Base-by-base conservation (phyloP, 2,888 invertebrate species). In the Orgyia antiqua region DNA sequence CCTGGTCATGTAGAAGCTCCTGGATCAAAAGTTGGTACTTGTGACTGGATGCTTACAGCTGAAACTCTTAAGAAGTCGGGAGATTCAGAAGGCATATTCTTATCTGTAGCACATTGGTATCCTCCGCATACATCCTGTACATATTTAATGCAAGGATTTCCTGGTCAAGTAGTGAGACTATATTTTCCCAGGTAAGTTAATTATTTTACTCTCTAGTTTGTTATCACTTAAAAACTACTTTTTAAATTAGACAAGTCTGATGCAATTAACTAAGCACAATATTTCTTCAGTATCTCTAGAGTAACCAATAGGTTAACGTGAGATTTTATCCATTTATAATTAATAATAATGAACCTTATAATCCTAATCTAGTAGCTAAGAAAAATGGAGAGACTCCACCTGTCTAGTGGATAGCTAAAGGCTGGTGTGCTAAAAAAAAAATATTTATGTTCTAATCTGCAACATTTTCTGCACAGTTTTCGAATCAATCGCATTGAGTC, bases 101-200 rank as follows among this genome's bases (percentile, higher is more conserved):
- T 96, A 10, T 95, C 95, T 1, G 95, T 96, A 8, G 95, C 95
- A 0, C 96, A 96, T 65, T 97, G 96, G 96, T 97, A 97, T 68
- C 96, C 96, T 0, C 95, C 96, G 0, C 94, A 95, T 64, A 97
- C 96, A 0, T 94, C 94, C 8, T 97, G 96, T 75, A 95, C 95
- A 23, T 97, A 97, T 68, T 89, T 95, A 47, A 94, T 96, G 84
- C 92, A 94, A 68, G 96, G 96, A 0, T 89, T 93, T 25, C 90
- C 91, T 2, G 94, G 95, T 7, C 96, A 96, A 77, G 93, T 96
- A 31, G 95, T 96, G 7, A 88, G 96, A 35, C 87, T 97, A 3
- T 96, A 96, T 72, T 97, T 97, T 68, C 95, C 96, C 31, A 94
- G 93, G 93, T 94, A 68, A 70, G 67, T 26, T 15, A 2, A 11